Evolutionary conservation across 1,140 invertebrate species (phyloP).

Genomic region (Drosophila kikkawai): DNA sequence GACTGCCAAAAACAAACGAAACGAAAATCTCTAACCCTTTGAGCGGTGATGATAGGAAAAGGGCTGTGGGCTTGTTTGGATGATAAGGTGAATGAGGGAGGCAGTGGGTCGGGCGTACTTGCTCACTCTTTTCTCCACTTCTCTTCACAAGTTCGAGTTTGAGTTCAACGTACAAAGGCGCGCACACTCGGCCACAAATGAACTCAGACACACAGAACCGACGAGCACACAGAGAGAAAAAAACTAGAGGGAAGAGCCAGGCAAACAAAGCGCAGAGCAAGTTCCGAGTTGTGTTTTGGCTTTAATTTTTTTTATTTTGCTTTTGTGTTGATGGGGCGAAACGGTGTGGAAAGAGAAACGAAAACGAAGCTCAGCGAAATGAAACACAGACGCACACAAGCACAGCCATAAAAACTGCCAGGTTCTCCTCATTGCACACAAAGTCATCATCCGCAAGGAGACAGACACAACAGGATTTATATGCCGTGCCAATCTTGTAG

Average conservation of each 20-base stretch:
- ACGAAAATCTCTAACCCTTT: constrained; percentile 8
- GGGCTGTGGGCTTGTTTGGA: constrained; percentile 2
- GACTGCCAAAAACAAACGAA: constrained; percentile 10
- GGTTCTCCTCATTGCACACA: constrained; percentile 55
- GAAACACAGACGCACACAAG: constrained; percentile 43
- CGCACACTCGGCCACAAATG: constrained; percentile 28
- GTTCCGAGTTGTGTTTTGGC: constrained; percentile 66
- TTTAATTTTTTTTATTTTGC: constrained; percentile 20
- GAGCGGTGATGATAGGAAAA: background rate
- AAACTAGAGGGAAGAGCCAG: constrained; percentile 37
- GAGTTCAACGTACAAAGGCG: constrained; percentile 77
- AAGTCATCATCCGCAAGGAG: constrained; percentile 31
- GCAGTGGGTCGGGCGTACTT: constrained; percentile 9
- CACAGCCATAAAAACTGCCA: constrained; percentile 36
- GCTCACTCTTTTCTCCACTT: constrained; percentile 14
- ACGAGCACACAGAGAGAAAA: constrained; percentile 9
- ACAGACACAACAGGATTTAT: constrained; percentile 71
- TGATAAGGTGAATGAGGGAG: background rate
- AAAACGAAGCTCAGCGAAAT: constrained; percentile 54
- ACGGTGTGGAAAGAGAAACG: constrained; percentile 61
- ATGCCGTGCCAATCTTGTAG: constrained; percentile 40
- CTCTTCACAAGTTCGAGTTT: constrained; percentile 20
- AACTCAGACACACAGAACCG: constrained; percentile 13
- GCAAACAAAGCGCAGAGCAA: constrained; percentile 74
- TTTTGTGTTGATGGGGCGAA: constrained; percentile 57